phyloP scores from a whole-genome alignment of 2,888 invertebrate genomes.

The Amphiduros pacificus region DNA sequence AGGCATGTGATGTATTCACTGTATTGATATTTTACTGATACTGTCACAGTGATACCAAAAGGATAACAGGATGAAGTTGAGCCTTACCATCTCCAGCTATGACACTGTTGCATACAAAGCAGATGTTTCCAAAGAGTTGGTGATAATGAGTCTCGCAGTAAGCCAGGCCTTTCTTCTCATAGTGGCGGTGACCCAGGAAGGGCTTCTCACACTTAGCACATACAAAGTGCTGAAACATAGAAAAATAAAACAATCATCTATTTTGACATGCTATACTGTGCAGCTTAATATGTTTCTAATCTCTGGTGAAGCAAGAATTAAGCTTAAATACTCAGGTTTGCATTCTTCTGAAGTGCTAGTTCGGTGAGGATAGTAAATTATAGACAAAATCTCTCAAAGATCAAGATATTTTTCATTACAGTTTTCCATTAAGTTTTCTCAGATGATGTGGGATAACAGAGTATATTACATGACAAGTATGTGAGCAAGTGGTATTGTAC shows the following conservation, averaged over 20 bases:
- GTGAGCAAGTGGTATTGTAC: too few relatives aligned
- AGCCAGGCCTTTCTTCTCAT: constrained; percentile 93
- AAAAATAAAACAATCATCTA: background rate
- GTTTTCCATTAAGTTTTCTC: too few relatives aligned
- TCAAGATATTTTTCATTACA: too few relatives aligned
- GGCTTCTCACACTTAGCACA: constrained; percentile 99
- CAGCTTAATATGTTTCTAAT: background rate
- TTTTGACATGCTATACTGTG: background rate
- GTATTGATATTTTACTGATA: too few relatives aligned
- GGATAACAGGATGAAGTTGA: background rate
- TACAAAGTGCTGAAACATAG: constrained; percentile 83
- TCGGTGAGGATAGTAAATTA: too few relatives aligned
- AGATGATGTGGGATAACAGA: too few relatives aligned
- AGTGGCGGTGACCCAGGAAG: constrained; percentile 97
- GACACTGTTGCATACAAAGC: constrained; percentile 98
- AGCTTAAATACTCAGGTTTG: too few relatives aligned
- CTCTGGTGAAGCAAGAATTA: background rate
- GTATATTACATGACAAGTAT: too few relatives aligned
- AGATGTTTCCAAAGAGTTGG: constrained; percentile 92
- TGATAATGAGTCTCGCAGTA: constrained; percentile 99
- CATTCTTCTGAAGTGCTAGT: too few relatives aligned
- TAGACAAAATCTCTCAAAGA: too few relatives aligned
- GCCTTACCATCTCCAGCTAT: constrained; percentile 91
- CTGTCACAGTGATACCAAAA: background rate
- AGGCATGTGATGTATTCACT: too few relatives aligned